phyloP scores from a whole-genome alignment of 2,113 vertebrate genomes.

The Nesogale talazaci region DNA sequence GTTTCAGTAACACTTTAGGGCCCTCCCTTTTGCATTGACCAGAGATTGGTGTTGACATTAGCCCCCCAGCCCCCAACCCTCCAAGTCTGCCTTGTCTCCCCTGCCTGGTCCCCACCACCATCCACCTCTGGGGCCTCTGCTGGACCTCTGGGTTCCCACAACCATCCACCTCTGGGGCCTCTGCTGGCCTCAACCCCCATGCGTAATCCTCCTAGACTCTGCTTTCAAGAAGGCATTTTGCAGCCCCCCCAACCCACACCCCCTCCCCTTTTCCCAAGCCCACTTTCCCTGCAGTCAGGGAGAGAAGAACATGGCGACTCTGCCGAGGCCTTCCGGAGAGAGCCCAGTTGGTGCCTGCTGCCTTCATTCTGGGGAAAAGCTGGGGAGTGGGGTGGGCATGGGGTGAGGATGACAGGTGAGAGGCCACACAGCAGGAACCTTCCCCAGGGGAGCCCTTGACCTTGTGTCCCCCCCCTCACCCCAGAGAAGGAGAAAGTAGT shows the following conservation, averaged over 20 bases:
- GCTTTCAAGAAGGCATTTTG: not conserved
- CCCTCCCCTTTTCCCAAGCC: not conserved
- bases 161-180: not conserved
- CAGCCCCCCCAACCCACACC: not conserved
- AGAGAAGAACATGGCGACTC: not conserved
- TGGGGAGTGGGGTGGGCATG: no score
- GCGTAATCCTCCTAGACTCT: not conserved
- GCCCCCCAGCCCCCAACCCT: not conserved
- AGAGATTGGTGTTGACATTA: conserved; percentile 63
- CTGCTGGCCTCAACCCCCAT: not conserved
- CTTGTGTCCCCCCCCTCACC: no score
- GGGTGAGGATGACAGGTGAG: not conserved
- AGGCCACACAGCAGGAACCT: no score
- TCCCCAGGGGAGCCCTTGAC: not conserved
- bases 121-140: conserved; percentile 7
- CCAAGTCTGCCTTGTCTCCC: conserved; percentile 31
- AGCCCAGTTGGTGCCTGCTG: not conserved
- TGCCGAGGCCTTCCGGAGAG: not conserved
- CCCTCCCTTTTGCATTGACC: conserved; percentile 42
- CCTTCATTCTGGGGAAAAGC: not conserved
- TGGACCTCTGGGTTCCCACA: no score
- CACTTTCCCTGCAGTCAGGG: not conserved
- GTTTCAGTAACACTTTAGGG: conserved; percentile 50
- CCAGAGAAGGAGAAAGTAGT: not conserved
- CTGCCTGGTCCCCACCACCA: conserved; percentile 28